A percentile compares a stretch with the other conserved stretches of the same genome.
These are phyloP conservation scores for Drosophila insularis DNA, from an alignment of 1,140 invertebrate genomes.

Conservation along the genomic window DNA sequence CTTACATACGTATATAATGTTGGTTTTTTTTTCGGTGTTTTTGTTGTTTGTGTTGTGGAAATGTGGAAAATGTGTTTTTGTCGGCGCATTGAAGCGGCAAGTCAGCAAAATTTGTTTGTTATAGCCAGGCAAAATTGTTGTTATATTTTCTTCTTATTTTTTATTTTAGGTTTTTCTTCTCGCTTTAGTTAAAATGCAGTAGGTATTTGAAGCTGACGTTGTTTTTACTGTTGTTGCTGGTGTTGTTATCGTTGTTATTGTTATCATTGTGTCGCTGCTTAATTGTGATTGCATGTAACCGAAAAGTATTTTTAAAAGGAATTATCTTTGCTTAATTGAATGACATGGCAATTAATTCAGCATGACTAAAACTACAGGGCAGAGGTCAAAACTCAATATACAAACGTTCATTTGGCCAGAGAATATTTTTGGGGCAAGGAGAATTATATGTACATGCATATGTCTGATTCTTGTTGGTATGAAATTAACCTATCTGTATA, in stretches of 20 bases:
- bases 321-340: conserved; percentile 69
- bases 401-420: too few species aligned
- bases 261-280: conserved; percentile 18
- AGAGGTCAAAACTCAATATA: not conserved
- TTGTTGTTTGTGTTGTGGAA: conserved; percentile 22
- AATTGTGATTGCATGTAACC: conserved; percentile 71
- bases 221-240: too few species aligned
- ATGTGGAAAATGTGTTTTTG: conserved; percentile 41
- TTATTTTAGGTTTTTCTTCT: conserved; percentile 29
- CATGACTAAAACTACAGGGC: not conserved
- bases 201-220: conserved; percentile 6
- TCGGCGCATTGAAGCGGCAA: conserved; percentile 44
- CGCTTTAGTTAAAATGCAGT: conserved; percentile 32
- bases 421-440: too few species aligned
- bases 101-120: conserved; percentile 25
- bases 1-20: too few species aligned
- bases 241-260: conserved; percentile 17
- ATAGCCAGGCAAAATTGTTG: conserved; percentile 10
- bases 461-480: too few species aligned
- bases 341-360: conserved; percentile 58
- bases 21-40: not conserved
- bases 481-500: too few species aligned
- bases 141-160: conserved; percentile 28
- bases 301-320: conserved; percentile 50
- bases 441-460: too few species aligned